phyloP scores from a whole-genome alignment of 2,113 vertebrate species.

The Lepidothrix coronata region DNA sequence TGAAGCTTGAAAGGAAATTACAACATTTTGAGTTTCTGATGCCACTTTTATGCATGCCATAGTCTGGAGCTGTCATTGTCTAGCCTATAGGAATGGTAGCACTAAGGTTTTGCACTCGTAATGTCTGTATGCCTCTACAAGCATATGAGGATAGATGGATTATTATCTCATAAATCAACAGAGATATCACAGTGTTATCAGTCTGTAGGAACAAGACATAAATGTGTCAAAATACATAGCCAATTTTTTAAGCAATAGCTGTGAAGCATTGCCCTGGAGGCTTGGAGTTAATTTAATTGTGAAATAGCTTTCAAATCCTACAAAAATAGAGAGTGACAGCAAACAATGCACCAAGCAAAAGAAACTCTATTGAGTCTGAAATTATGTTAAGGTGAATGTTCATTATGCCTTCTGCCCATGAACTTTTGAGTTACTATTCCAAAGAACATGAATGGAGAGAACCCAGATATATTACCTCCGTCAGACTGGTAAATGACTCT shows the following conservation, averaged over 20 bases:
- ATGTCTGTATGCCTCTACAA: background rate
- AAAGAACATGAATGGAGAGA: background rate
- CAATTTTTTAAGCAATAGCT: conserved; percentile 19
- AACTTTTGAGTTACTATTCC: background rate
- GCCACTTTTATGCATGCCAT: background rate
- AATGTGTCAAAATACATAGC: conserved; percentile 4
- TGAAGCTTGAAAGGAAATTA: background rate
- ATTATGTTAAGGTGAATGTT: background rate
- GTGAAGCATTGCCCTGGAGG: background rate
- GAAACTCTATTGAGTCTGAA: background rate
- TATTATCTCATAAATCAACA: conserved; percentile 25
- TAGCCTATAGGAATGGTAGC: background rate
- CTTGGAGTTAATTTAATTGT: background rate
- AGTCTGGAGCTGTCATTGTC: background rate
- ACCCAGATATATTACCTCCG: background rate
- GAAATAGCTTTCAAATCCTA: conserved; percentile 4
- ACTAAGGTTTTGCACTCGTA: background rate
- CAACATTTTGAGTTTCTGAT: background rate
- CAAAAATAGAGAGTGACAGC: background rate
- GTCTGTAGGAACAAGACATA: conserved; percentile 22
- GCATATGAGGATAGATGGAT: background rate
- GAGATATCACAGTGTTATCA: background rate
- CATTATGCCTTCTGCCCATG: background rate
- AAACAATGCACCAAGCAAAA: background rate
- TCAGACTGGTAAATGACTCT: background rate